Evolutionary conservation across 2,113 vertebrate genomes (phyloP).

Genomic region (Andinoacara biseriatus): DNA sequence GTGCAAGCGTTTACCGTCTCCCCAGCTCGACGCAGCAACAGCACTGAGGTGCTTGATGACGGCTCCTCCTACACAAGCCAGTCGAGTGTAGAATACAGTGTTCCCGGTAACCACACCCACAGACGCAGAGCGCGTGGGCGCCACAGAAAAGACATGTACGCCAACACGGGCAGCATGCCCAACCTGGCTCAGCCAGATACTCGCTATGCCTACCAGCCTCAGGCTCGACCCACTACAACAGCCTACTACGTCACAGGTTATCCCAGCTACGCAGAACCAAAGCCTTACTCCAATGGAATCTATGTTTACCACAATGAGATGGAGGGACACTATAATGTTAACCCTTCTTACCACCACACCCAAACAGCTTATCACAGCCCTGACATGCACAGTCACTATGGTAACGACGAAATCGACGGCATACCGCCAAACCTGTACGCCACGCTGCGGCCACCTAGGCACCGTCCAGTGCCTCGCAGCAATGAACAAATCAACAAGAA

Average conservation of each 20-base stretch:
- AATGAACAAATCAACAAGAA: slow-evolving; percentile 86
- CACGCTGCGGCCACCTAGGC: slow-evolving; percentile 88
- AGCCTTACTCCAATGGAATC: slow-evolving; percentile 79
- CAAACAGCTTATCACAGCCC: slow-evolving; percentile 79
- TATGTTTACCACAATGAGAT: slow-evolving; percentile 89
- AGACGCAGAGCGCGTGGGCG: slow-evolving; percentile 84
- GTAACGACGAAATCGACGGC: slow-evolving; percentile 82
- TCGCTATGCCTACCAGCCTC: slow-evolving; percentile 78
- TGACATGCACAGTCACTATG: slow-evolving; percentile 81
- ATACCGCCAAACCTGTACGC: slow-evolving; percentile 89
- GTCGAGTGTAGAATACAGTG: slow-evolving; percentile 89
- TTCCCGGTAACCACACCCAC: slow-evolving; percentile 79
- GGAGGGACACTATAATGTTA: slow-evolving; percentile 93
- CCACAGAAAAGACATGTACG: slow-evolving; percentile 85
- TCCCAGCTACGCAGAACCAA: slow-evolving; percentile 78
- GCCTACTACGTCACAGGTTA: slow-evolving; percentile 90
- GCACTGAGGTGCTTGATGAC: slow-evolving; percentile 93
- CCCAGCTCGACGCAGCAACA: slow-evolving; percentile 89
- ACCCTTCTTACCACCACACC: slow-evolving; percentile 76
- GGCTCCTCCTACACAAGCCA: slow-evolving; percentile 97
- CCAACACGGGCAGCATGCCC: slow-evolving; percentile 94
- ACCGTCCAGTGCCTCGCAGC: slow-evolving; percentile 75
- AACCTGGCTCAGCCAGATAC: slow-evolving; percentile 89
- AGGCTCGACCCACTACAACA: slow-evolving; percentile 81
- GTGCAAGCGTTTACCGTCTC: slow-evolving; percentile 78